phyloP scores from a whole-genome alignment of 2,797 vertebrate species.

The Sylvilagus floridanus region DNA sequence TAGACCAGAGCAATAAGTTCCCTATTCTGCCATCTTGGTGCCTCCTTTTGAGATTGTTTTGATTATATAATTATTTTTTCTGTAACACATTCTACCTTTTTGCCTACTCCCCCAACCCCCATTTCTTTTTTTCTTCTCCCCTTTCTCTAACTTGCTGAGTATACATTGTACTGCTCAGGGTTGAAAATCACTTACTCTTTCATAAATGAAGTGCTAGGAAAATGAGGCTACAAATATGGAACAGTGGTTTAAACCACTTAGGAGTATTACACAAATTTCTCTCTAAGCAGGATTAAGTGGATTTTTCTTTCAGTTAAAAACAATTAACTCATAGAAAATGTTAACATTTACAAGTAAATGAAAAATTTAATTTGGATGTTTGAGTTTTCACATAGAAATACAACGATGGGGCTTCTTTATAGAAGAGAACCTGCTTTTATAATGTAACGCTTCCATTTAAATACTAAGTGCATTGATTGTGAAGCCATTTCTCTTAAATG shows the following conservation, averaged over 20 bases:
- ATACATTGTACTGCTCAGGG: neutral
- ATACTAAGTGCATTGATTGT: neutral
- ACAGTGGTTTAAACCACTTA: neutral
- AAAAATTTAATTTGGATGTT: neutral
- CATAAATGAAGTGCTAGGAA: neutral
- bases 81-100: neutral
- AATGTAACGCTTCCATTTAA: neutral
- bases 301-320: neutral
- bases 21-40: too few relatives aligned
- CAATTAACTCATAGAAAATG: constrained; percentile 17
- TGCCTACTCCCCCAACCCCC: neutral
- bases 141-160: neutral
- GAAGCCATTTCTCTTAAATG: neutral
- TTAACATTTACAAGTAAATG: neutral
- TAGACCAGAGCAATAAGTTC: too few relatives aligned
- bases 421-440: constrained; percentile 29
- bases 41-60: neutral
- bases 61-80: neutral
- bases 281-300: neutral
- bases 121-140: neutral
- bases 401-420: neutral
- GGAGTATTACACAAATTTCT: neutral
- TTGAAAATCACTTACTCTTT: constrained; percentile 11
- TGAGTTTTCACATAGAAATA: neutral
- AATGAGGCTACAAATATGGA: neutral